Conservation (phyloP, 35 echinoderm and acorn worm genomes). For the Ptychodera flava region DNA sequence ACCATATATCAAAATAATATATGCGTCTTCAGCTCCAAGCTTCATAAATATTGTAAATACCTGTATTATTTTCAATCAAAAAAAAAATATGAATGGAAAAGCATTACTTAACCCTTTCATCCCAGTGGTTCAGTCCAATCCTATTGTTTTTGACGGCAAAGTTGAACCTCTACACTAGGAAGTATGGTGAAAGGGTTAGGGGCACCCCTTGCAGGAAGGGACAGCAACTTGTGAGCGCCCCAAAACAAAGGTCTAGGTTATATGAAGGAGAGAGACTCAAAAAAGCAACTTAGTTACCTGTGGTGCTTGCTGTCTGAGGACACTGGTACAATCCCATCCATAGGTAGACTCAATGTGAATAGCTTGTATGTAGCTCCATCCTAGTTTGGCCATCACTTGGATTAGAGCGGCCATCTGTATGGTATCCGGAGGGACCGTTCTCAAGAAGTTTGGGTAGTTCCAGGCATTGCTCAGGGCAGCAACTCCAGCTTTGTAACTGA, state of each 20-base stretch:
- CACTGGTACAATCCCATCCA: conserved; percentile 6
- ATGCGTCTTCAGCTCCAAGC: neutral
- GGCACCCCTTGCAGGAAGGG: no score
- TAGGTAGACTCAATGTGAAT: conserved; percentile 5
- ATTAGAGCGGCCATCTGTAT: conserved; percentile 8
- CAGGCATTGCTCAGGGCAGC: conserved; percentile 36
- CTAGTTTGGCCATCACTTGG: conserved; percentile 13
- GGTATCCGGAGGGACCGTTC: conserved; percentile 13
- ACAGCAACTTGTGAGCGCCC: no score
- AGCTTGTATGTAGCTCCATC: conserved; percentile 24
- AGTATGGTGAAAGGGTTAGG: no score
- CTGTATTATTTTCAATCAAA: neutral
- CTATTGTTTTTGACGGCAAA: no score
- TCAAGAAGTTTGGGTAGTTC: conserved; percentile 36
- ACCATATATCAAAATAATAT: neutral
- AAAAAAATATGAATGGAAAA: no score
- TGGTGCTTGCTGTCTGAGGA: neutral
- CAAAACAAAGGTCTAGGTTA: no score
- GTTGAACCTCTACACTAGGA: no score
- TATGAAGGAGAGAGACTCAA: no score
- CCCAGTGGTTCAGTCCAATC: no score
- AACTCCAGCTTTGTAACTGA: conserved; percentile 42
- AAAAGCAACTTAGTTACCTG: conserved; percentile 36
- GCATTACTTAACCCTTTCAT: no score
- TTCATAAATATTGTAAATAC: neutral